phyloP scores from a whole-genome alignment of 2,113 vertebrate genomes.

The Saimiri boliviensis region DNA sequence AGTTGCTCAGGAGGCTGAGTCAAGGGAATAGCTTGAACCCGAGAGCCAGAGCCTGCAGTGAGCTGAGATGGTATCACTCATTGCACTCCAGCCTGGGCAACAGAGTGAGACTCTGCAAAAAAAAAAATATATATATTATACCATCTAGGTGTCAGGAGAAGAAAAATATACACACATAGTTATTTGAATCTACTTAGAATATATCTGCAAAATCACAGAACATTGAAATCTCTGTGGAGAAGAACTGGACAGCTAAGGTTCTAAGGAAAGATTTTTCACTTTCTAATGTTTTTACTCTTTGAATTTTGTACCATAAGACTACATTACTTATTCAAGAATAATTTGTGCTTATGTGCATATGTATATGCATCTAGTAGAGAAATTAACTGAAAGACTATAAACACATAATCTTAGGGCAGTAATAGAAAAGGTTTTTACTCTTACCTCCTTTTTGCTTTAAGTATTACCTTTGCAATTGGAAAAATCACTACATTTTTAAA shows the following conservation, averaged over 20 bases:
- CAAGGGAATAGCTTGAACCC: too few species aligned
- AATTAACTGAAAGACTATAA: slow-evolving; percentile 25
- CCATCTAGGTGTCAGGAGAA: not conserved
- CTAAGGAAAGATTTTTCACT: not conserved
- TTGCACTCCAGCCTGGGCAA: too few species aligned
- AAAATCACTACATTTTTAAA: not conserved
- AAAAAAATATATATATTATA: not conserved
- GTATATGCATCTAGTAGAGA: not conserved
- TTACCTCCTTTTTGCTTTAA: slow-evolving; percentile 25
- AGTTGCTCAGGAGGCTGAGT: too few species aligned
- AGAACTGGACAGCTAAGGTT: not conserved
- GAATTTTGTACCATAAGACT: slow-evolving; percentile 14
- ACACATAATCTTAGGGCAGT: not conserved
- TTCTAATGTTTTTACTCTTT: not conserved
- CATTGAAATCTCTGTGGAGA: not conserved
- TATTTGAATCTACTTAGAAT: slow-evolving; percentile 1
- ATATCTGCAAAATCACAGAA: not conserved
- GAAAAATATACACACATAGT: not conserved
- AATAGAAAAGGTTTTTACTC: not conserved
- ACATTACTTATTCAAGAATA: not conserved
- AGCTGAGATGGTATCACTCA: too few species aligned
- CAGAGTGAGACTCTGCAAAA: too few species aligned
- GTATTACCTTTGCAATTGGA: not conserved
- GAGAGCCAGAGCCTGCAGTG: too few species aligned
- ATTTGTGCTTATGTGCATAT: not conserved